A percentile compares a stretch with the other conserved stretches of the same genome.
phyloP scores from a whole-genome alignment of 2,888 invertebrate species.

The Chymomyza amoena region DNA sequence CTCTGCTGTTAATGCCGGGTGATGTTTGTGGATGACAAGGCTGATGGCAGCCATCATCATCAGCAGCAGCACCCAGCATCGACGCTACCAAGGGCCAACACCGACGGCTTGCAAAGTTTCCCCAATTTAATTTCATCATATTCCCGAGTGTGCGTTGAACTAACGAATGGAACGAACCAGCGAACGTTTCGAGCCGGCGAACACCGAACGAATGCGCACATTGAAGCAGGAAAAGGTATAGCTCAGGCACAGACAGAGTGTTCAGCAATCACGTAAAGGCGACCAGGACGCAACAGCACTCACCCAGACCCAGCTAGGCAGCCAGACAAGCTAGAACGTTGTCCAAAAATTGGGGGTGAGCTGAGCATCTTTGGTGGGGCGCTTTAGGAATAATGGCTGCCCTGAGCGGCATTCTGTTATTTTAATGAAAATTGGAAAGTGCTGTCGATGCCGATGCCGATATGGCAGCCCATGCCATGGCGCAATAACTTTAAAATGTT shows the following conservation, averaged over 20 bases:
- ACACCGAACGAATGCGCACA: conserved; percentile 23
- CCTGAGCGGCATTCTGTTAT: conserved; percentile 57
- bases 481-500: conserved; percentile 47
- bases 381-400: conserved; percentile 40
- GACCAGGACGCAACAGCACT: conserved; percentile 28
- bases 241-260: conserved; percentile 38
- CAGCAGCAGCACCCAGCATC: conserved; percentile 19
- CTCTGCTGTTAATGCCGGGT: conserved; percentile 27
- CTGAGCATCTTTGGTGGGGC: conserved; percentile 33
- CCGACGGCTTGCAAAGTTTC: conserved; percentile 67
- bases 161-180: conserved; percentile 63
- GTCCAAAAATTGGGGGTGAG: conserved; percentile 28
- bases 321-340: conserved; percentile 9
- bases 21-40: conserved; percentile 53
- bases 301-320: conserved; percentile 4
- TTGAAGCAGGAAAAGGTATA: conserved; percentile 13
- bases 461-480: conserved; percentile 25
- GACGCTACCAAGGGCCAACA: conserved; percentile 18
- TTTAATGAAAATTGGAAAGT: conserved; percentile 77
- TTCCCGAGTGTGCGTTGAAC: conserved; percentile 70
- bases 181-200: conserved; percentile 30
- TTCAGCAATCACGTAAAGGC: conserved; percentile 64
- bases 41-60: conserved; percentile 72
- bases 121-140: conserved; percentile 77
- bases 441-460: conserved; percentile 33